phyloP scores from a whole-genome alignment of 92 coral and sea anemone genomes.

The Porites rus region DNA sequence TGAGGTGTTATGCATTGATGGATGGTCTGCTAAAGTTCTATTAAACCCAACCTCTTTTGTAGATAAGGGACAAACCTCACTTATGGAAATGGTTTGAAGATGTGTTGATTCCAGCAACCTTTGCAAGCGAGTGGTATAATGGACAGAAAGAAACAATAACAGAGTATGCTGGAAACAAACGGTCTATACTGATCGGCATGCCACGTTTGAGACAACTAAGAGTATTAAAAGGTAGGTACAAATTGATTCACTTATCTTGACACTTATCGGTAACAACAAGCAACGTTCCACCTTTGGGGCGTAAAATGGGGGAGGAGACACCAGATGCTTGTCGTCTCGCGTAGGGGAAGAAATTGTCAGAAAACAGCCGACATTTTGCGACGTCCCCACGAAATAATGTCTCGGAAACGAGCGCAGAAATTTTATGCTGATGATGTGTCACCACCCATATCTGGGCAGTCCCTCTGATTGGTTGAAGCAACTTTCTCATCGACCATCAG shows the following conservation, averaged over 20 bases:
- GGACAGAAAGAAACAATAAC: constrained; percentile 35
- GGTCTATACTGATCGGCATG: constrained; percentile 43
- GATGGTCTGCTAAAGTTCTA: neutral
- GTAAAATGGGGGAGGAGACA: too few relatives aligned
- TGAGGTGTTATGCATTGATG: neutral
- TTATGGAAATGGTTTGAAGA: constrained; percentile 22
- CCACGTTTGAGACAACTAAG: constrained; percentile 57
- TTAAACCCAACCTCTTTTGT: neutral
- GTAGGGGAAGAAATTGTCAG: too few relatives aligned
- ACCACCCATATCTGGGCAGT: too few relatives aligned
- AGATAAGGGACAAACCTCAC: neutral
- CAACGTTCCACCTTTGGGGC: too few relatives aligned
- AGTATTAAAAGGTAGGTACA: constrained; percentile 14
- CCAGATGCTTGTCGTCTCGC: too few relatives aligned
- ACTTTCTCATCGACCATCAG: too few relatives aligned
- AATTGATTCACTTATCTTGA: neutral
- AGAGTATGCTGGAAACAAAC: constrained; percentile 40
- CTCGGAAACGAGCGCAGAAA: too few relatives aligned
- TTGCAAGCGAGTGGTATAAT: constrained; percentile 52
- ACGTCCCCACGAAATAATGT: too few relatives aligned
- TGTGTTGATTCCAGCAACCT: constrained; percentile 7
- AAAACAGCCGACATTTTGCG: too few relatives aligned
- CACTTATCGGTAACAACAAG: neutral
- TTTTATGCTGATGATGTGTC: too few relatives aligned
- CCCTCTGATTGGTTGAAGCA: too few relatives aligned